Base-by-base conservation (phyloP, 2,113 vertebrate genomes). In the Alligator mississippiensis region DNA sequence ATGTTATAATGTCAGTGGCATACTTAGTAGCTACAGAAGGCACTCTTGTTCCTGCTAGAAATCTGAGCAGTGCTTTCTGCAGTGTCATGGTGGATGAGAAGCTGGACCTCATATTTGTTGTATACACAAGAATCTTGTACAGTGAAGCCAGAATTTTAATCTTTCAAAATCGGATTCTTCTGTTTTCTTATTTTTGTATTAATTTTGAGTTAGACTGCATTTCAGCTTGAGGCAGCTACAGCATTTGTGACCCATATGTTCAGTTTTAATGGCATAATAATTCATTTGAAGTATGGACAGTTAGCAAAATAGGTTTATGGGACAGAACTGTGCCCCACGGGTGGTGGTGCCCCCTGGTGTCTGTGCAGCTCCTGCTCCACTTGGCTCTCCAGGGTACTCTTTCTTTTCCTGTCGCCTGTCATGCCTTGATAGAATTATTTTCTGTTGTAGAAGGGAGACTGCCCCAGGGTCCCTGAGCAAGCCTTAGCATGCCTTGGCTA, bases 1-100 rank as follows among this genome's bases (percentile, higher is more conserved):
- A 34, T 11, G 2, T 84, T 28, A 30, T 82, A 66, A 25, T 54
- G 55, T 24, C 30, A 72, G 38, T 3, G 6, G 54, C 54, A 74
- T 90, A 91, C 70, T 47, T n/a, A 16, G n/a, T 59, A 5, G 2
- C 3, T 64, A 80, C 47, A 30, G 4, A 83, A 61, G 80, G 72
- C n/a, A 64, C 92, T 90, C 87, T 81, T 83, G 25, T 58, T 80
- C 47, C 47, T 47, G 47, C 47, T 47, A 47, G 8, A 78, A 76
- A 72, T 76, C 14, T 58, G 47, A 34, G 25, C 24, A 72, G 16
- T 22, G 27, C 9, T 66, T 78, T 92, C n/a, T 47, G 12, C 81
- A 15, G 30, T 13, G 34, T 0, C 0, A 16, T 47, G 58, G 5
- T 28, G 21, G 15, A 34, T n/a, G 54, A 81, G 14, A 59, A 85